These are phyloP conservation scores for Trididemnum miniatum DNA, from an alignment of 23 tunicate genomes.

Conservation along the genomic window DNA sequence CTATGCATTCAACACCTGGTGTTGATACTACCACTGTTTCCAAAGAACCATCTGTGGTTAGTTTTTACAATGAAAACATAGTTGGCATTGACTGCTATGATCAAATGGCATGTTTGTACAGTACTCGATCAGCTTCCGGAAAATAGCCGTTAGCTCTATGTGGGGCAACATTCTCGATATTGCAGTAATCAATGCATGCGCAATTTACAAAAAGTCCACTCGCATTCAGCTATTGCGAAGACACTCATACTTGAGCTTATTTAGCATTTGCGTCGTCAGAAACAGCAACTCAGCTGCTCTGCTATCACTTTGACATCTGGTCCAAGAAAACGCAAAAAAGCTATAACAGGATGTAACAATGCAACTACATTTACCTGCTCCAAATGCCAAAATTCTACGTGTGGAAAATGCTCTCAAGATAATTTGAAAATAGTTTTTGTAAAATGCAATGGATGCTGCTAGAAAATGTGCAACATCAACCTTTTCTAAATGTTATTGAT, in stretches of 20 bases:
- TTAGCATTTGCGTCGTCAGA: too few relatives aligned
- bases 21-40: slow-evolving; percentile 3
- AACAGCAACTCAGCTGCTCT: too few relatives aligned
- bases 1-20: too few relatives aligned
- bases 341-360: not conserved
- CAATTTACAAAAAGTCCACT: not conserved
- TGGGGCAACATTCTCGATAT: slow-evolving; percentile 21
- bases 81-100: slow-evolving; percentile 8
- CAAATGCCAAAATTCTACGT: slow-evolving; percentile 4
- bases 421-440: slow-evolving; percentile 3
- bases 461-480: too few relatives aligned
- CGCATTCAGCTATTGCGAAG: too few relatives aligned
- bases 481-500: too few relatives aligned
- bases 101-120: slow-evolving; percentile 18
- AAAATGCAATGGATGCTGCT: too few relatives aligned
- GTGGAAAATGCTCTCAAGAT: slow-evolving; percentile 13
- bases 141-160: too few relatives aligned
- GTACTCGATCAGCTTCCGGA: too few relatives aligned
- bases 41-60: slow-evolving; percentile 11
- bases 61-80: slow-evolving; percentile 15
- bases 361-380: slow-evolving; percentile 14
- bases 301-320: too few relatives aligned
- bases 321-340: too few relatives aligned
- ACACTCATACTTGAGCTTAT: slow-evolving; percentile 18
- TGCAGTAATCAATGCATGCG: slow-evolving; percentile 8